Evolutionary conservation across 64 coral and sea anemone genomes (phyloP).

Genomic region (Montipora sp.): DNA sequence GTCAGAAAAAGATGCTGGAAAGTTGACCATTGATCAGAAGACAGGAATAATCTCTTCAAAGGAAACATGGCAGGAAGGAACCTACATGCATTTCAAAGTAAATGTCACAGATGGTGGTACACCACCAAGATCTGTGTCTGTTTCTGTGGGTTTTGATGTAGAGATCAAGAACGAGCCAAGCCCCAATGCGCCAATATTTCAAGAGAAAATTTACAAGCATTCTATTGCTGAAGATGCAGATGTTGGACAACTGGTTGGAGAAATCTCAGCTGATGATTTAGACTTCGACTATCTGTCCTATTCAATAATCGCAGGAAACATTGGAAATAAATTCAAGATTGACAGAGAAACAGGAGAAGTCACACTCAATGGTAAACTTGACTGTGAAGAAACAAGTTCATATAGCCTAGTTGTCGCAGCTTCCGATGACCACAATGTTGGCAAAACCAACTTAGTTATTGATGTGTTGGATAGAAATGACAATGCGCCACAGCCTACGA

Average conservation of each 20-base stretch:
- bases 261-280: conserved; percentile 42
- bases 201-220: not conserved
- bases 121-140: conserved; percentile 31
- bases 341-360: conserved; percentile 43
- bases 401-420: conserved; percentile 57
- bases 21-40: conserved; percentile 61
- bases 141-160: conserved; percentile 54
- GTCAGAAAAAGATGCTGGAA: conserved; percentile 28
- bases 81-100: conserved; percentile 61
- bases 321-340: conserved; percentile 81
- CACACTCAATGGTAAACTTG: conserved; percentile 59
- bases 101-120: conserved; percentile 65
- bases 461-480: conserved; percentile 80
- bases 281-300: conserved; percentile 56
- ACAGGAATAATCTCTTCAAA: conserved; percentile 72
- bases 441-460: conserved; percentile 48
- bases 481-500: conserved; percentile 76
- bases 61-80: conserved; percentile 21
- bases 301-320: conserved; percentile 72
- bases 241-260: conserved; percentile 45
- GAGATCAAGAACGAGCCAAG: conserved; percentile 36
- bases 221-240: conserved; percentile 53
- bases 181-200: conserved; percentile 34
- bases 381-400: conserved; percentile 63
- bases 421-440: conserved; percentile 78